Evolutionary conservation across 1,140 invertebrate genomes (phyloP).

Genomic region (Thaumetopoea pityocampa): DNA sequence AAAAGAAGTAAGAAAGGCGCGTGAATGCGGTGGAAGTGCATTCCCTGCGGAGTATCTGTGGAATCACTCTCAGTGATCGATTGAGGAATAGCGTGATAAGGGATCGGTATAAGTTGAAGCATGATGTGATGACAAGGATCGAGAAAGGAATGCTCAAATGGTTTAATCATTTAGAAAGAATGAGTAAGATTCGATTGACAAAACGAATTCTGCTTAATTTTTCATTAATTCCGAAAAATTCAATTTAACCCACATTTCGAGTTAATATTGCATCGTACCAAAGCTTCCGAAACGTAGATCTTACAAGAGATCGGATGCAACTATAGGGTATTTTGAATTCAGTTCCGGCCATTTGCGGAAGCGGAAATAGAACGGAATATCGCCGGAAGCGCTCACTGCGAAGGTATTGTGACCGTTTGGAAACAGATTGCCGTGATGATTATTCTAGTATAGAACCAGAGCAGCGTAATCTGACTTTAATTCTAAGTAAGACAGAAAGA

Average conservation of each 20-base stretch:
- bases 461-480: too few relatives aligned
- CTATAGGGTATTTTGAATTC: constrained; percentile 62
- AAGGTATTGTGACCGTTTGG: constrained; percentile 31
- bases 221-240: not conserved
- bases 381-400: constrained; percentile 43
- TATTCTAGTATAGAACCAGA: constrained; percentile 4
- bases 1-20: not conserved
- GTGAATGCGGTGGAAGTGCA: too few relatives aligned
- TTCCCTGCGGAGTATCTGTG: too few relatives aligned
- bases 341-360: constrained; percentile 58
- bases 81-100: too few relatives aligned
- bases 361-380: constrained; percentile 57
- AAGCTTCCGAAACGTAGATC: constrained; percentile 3
- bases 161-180: too few relatives aligned
- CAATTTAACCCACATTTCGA: not conserved
- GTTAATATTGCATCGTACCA: not conserved
- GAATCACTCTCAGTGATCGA: too few relatives aligned
- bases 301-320: constrained; percentile 21
- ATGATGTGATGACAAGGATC: too few relatives aligned
- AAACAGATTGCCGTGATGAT: constrained; percentile 14
- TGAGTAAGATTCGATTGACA: too few relatives aligned
- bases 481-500: too few relatives aligned
- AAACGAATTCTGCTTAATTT: not conserved
- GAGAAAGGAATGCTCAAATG: too few relatives aligned
- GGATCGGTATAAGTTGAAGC: too few relatives aligned